Percentiles rank a stretch among this genome's conserved stretches.
These are phyloP conservation scores for Paraescarpia echinospica DNA, from an alignment of 1,140 invertebrate species.

Conservation along the genomic window DNA sequence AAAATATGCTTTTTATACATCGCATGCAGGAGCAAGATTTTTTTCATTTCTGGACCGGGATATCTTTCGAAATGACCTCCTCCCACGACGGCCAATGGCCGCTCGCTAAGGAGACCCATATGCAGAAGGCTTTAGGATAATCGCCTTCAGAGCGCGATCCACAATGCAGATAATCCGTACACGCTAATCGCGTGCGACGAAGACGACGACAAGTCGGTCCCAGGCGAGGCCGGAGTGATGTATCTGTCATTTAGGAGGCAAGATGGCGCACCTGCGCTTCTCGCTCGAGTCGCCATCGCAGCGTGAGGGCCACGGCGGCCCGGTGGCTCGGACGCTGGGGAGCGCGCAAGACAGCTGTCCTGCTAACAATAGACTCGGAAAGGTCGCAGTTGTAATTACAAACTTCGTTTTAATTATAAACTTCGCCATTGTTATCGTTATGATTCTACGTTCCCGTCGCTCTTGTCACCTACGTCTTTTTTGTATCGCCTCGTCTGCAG, in stretches of 20 bases:
- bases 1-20: too few species aligned
- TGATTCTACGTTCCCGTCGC: neutral
- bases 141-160: neutral
- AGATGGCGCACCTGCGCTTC: neutral
- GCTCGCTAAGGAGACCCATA: neutral
- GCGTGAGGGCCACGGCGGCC: too few species aligned
- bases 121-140: neutral
- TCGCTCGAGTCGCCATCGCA: neutral
- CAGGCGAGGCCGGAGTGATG: neutral
- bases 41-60: too few species aligned
- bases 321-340: too few species aligned
- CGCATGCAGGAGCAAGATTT: too few species aligned
- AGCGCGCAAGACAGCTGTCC: neutral
- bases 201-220: neutral
- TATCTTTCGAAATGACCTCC: too few species aligned
- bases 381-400: neutral
- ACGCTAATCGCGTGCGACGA: neutral
- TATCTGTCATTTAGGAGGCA: neutral
- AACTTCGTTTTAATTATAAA: neutral
- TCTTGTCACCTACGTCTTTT: neutral
- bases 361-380: neutral
- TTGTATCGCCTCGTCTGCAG: neutral
- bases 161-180: neutral
- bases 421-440: neutral
- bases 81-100: neutral